phyloP scores from a whole-genome alignment of 2,113 vertebrate species.

The Dromaius novaehollandiae region DNA sequence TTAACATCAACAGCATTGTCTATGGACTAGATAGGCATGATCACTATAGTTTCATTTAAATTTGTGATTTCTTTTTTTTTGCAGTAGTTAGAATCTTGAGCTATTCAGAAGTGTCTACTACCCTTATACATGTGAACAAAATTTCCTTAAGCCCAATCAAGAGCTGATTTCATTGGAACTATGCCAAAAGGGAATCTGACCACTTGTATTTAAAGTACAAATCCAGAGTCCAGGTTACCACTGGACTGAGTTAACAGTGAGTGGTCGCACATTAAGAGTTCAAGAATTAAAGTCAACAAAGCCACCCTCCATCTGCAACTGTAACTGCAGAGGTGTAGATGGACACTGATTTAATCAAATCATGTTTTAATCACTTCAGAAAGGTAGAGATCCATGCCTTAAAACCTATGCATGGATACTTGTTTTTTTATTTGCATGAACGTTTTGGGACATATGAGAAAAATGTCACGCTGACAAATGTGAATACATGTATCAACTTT shows the following conservation, averaged over 20 bases:
- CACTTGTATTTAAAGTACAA: not conserved
- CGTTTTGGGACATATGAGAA: not conserved
- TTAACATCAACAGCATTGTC: not conserved
- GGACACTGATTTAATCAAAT: not conserved
- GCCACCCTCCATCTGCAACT: not conserved
- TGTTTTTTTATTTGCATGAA: not conserved
- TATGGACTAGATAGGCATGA: not conserved
- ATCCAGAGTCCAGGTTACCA: not conserved
- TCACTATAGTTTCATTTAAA: not conserved
- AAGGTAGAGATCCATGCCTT: not conserved
- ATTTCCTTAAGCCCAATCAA: not conserved
- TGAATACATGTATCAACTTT: not conserved
- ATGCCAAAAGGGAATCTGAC: not conserved
- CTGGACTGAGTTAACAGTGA: not conserved
- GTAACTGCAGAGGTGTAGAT: not conserved
- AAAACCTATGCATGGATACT: not conserved
- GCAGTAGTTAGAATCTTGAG: not conserved
- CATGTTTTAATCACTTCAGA: not conserved
- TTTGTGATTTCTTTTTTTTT: not conserved
- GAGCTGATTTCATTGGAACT: not conserved
- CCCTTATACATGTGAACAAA: not conserved
- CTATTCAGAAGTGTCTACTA: not conserved
- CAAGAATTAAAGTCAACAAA: not conserved
- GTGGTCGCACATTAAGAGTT: not conserved
- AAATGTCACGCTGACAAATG: not conserved